Percentiles rank a stretch among this genome's conserved stretches.
phyloP scores from a whole-genome alignment of 2,888 invertebrate genomes.

The Archips crataeganus region DNA sequence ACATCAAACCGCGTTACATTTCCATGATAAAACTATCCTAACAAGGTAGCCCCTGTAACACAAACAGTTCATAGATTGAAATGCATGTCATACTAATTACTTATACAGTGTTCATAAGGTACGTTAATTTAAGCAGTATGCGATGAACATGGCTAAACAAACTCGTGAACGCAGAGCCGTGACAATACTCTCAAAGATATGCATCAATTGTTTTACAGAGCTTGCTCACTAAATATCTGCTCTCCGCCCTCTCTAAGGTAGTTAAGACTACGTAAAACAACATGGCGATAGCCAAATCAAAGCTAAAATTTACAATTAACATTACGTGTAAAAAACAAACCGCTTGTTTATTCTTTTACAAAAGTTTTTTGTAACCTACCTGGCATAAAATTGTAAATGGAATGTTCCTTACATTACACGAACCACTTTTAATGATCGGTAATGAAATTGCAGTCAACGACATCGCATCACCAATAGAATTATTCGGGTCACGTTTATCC shows the following conservation, averaged over 20 bases:
- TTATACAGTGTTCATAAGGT: conserved; percentile 61
- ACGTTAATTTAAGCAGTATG: conserved; percentile 65
- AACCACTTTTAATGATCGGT: not conserved
- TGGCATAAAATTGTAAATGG: not conserved
- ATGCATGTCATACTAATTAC: conserved; percentile 60
- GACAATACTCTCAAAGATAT: conserved; percentile 35
- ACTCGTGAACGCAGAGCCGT: conserved; percentile 60
- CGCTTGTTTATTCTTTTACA: conserved; percentile 7
- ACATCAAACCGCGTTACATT: not conserved
- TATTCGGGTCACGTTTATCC: conserved; percentile 32
- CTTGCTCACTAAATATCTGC: not conserved
- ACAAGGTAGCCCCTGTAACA: conserved; percentile 3
- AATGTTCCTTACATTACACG: not conserved
- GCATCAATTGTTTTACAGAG: conserved; percentile 30
- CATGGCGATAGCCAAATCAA: too few relatives aligned
- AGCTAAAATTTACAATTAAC: too few relatives aligned
- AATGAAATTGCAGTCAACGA: conserved; percentile 6
- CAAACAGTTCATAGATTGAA: conserved; percentile 42
- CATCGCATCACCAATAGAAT: not conserved
- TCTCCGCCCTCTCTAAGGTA: too few relatives aligned
- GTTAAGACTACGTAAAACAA: too few relatives aligned
- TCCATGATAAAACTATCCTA: not conserved
- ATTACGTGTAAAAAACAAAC: conserved; percentile 4
- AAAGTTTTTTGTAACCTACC: conserved; percentile 9
- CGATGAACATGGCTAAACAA: conserved; percentile 73